phyloP scores from a whole-genome alignment of 2,797 vertebrate species.

The Onychomys leucogaster region DNA sequence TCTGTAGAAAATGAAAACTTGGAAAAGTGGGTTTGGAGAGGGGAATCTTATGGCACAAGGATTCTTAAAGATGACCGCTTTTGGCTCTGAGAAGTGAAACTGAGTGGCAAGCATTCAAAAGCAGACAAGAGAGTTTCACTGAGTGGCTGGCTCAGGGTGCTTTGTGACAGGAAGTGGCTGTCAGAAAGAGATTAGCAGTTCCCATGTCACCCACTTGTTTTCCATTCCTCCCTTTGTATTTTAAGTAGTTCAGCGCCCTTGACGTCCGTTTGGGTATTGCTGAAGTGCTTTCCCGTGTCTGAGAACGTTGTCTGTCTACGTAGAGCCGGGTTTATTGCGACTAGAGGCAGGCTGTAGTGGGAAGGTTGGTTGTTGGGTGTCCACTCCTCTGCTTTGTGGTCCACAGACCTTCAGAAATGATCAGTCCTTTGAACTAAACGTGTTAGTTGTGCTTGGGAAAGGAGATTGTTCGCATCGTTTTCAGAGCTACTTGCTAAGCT shows the following conservation, averaged over 20 bases:
- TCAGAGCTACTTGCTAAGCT: constrained; percentile 51
- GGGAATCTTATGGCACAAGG: neutral
- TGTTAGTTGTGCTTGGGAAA: constrained; percentile 54
- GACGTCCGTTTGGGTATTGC: neutral
- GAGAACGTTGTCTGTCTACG: neutral
- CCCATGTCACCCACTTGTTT: neutral
- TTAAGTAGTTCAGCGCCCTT: constrained; percentile 27
- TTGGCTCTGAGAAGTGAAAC: constrained; percentile 48
- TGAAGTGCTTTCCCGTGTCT: constrained; percentile 25
- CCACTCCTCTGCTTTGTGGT: neutral
- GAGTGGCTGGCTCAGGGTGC: neutral
- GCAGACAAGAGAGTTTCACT: neutral
- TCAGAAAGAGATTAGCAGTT: neutral
- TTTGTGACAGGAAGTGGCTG: neutral
- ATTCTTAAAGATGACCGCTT: constrained; percentile 27
- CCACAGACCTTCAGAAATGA: constrained; percentile 40
- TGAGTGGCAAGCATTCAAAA: constrained; percentile 16
- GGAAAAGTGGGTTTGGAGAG: constrained; percentile 50
- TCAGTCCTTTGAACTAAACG: neutral
- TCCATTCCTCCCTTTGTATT: constrained; percentile 46
- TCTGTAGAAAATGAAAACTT: constrained; percentile 31
- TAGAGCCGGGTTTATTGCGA: neutral
- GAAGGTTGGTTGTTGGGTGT: constrained; percentile 33
- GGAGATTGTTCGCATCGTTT: constrained; percentile 14
- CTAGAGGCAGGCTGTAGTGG: neutral